These are phyloP conservation scores for Chaenogobius annularis DNA, from an alignment of 2,113 vertebrate genomes.

Conservation along the genomic window DNA sequence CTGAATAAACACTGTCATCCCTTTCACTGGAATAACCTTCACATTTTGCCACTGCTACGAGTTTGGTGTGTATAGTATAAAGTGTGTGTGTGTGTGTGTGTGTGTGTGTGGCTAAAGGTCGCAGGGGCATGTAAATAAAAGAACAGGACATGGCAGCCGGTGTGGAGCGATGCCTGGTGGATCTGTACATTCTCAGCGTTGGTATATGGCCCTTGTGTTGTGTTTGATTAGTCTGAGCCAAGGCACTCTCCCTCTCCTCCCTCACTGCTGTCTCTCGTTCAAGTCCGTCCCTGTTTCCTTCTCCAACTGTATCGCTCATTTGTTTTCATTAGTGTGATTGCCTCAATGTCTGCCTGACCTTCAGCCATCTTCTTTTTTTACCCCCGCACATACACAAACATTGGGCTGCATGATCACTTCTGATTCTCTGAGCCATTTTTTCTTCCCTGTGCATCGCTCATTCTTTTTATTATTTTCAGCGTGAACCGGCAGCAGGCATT, in stretches of 20 bases:
- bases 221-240: constrained; percentile 72
- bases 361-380: constrained; percentile 66
- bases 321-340: constrained; percentile 84
- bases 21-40: constrained; percentile 71
- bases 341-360: constrained; percentile 78
- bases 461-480: constrained; percentile 9
- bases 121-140: constrained; percentile 66
- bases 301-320: constrained; percentile 70
- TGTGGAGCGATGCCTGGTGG: constrained; percentile 30
- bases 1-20: constrained; percentile 74
- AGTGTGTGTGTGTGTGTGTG: constrained; percentile 1
- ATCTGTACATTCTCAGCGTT: constrained; percentile 56
- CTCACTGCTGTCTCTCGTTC: constrained; percentile 14
- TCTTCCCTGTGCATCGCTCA: constrained; percentile 35
- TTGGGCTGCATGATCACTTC: constrained; percentile 55
- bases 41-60: constrained; percentile 59
- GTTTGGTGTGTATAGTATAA: constrained; percentile 19
- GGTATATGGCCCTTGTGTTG: constrained; percentile 47
- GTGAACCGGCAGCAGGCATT: neutral
- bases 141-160: constrained; percentile 42
- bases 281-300: constrained; percentile 34
- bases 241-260: constrained; percentile 38
- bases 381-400: constrained; percentile 31
- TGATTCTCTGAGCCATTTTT: constrained; percentile 58
- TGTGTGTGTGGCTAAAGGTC: constrained; percentile 52